Percentiles rank a stretch among this genome's conserved stretches.
Evolutionary conservation across 2,888 invertebrate species (phyloP).

Genomic region (Cosmia trapezina): DNA sequence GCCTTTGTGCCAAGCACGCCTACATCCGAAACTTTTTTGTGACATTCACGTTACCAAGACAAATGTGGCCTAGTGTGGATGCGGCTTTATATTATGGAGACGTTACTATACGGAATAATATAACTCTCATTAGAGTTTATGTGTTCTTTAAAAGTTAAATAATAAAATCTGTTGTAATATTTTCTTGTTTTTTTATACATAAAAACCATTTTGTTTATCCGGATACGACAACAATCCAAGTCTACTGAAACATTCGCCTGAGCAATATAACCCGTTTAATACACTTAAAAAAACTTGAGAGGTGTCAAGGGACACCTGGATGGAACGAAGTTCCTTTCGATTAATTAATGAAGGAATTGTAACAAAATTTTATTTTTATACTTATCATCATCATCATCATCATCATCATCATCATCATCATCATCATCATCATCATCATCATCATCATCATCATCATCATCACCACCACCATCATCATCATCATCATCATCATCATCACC

Average conservation of each 20-base stretch:
- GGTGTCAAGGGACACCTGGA: no score
- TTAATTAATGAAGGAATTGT: no score
- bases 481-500: no score
- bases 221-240: neutral
- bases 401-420: no score
- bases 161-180: constrained; percentile 16
- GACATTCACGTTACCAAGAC: constrained; percentile 11
- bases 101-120: neutral
- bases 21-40: neutral
- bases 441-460: no score
- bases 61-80: neutral
- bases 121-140: constrained; percentile 17
- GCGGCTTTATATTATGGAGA: neutral
- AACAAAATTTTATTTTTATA: no score
- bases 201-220: neutral
- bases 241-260: neutral
- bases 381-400: no score
- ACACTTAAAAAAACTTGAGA: no score
- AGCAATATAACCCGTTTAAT: neutral
- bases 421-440: no score
- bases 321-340: no score
- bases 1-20: no score
- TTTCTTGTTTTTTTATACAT: neutral
- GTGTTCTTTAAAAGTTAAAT: constrained; percentile 26
- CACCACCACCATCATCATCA: no score